Base-by-base conservation (phyloP, 2,888 invertebrate species). In the Atethmia centrago region DNA sequence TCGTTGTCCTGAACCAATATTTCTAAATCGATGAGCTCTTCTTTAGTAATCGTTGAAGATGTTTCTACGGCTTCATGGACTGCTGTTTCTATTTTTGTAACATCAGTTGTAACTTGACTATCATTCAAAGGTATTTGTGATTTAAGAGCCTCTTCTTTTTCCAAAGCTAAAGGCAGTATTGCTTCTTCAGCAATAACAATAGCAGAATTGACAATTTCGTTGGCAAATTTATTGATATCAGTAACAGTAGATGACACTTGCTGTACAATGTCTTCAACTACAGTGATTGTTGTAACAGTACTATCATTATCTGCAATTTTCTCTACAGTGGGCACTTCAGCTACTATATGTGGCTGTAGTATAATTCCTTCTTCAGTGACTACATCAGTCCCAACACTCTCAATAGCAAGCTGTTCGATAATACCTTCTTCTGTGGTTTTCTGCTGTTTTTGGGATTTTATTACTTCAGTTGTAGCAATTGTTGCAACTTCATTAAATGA, bases 121-220 rank as follows among this genome's bases (percentile, higher is more conserved):
- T 45, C 59, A 25, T 25, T 8, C 3, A 12, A 49, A 40, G 9
- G 2, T 53, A 28, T 19, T 25, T 28, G 25, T 2, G 49, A 45
- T 28, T 58, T 36, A 31, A 25, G 8, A 36, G 49, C 28, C 12
- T 55, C 42, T 59, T 53, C 25, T 21, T 49, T 76, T 61, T 80
- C 77, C 49, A 63, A 47, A 45, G 51, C 7, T 55, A 67, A 59
- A 25, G 66, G 42, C 14, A 55, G 10, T 14, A 25, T 49, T 49
- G 19, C 47, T 64, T 63, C 55, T 45, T 62, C 63, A 64, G n/a
- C n/a, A 42, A 36, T 42, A 25, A 53, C 5, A 28, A 70, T 58
- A 36, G 45, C 14, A 36, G 31, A 31, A 25, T 71, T 47, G 16
- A 31, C 51, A 31, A 61, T 42, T 53, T 71, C 31, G 0, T 5